Base-by-base conservation (phyloP, 1,140 invertebrate genomes). In the Zelostemma sp. region DNA sequence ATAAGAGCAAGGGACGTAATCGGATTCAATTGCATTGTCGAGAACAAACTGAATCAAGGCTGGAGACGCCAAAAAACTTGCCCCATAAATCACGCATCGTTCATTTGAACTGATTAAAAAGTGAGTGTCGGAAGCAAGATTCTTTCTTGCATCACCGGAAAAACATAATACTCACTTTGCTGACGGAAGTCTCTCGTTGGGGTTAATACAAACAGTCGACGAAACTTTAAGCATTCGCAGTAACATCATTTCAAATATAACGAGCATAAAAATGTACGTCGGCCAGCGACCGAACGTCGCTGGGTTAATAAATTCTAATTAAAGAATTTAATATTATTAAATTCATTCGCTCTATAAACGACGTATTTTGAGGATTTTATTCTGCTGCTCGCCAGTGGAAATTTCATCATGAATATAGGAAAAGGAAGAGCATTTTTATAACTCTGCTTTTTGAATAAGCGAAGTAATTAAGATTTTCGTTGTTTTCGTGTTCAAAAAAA, bases 151-250 rank as follows among this genome's bases (percentile, higher is more conserved):
- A 45, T 53, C 68, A 19, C 31, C 43, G 60, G 38, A 50, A 59
- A 57, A 47, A 43, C 55, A 74, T 62, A 68, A 51, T 56, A 49
- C 25, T 54, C 47, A n/a, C 15, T 14, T n/a, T 19, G 14, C 43
- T 55, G 25, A 72, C 75, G 76, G 74, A 76, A 76, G 68, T 70
- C 65, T 72, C 72, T 75, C 63, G 65, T 77, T 76, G 67, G 35
- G 54, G 53, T 64, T 74, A 56, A 77, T 77, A 76, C 69, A 55
- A 67, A 65, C 60, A 76, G 70, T 69, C 62, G 69, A 56, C 62
- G 55, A 57, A 40, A 51, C 54, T 35, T 35, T n/a, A 11, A 35
- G 6, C 33, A 25, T 25, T 25, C 21, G 21, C 21, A 25, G 3
- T 3, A 35, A 35, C n/a, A n/a, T 35, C 5, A n/a, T 35, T 35